Percentiles rank a stretch among this genome's conserved stretches.
phyloP scores from a whole-genome alignment of 2,113 vertebrate genomes.

The Sarotherodon lohbergeri region DNA sequence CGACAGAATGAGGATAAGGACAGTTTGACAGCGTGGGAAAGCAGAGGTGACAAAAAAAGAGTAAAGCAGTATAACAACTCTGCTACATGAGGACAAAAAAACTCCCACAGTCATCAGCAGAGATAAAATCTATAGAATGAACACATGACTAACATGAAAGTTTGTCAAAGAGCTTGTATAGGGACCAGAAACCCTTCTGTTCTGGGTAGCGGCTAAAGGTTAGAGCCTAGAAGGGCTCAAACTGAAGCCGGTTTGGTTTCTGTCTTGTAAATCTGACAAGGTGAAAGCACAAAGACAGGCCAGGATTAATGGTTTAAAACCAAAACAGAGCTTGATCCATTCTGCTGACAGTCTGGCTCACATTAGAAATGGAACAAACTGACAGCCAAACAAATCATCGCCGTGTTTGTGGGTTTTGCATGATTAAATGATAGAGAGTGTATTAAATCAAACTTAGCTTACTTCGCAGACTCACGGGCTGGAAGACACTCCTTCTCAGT shows the following conservation, averaged over 20 bases:
- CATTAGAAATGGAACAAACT: constrained; percentile 10
- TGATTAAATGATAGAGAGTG: constrained; percentile 28
- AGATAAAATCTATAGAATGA: neutral
- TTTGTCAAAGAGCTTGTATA: neutral
- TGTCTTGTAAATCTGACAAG: neutral
- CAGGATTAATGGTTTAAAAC: constrained; percentile 23
- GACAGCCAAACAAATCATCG: constrained; percentile 40
- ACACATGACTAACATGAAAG: neutral
- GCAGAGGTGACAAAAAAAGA: neutral
- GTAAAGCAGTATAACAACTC: neutral
- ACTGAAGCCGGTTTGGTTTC: neutral
- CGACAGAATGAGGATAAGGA: neutral
- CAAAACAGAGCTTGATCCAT: constrained; percentile 31
- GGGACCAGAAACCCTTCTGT: neutral
- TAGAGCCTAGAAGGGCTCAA: neutral
- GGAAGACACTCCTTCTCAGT: neutral
- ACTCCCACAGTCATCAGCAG: neutral
- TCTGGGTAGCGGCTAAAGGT: neutral
- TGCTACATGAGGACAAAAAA: neutral
- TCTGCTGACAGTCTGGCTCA: constrained; percentile 31
- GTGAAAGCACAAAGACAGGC: constrained; percentile 5
- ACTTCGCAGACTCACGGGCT: neutral
- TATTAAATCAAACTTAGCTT: constrained; percentile 20
- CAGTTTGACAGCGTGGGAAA: neutral
- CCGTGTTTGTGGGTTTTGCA: constrained; percentile 34